Base-by-base conservation (phyloP, 2,113 vertebrate genomes). In the Picathartes gymnocephalus region DNA sequence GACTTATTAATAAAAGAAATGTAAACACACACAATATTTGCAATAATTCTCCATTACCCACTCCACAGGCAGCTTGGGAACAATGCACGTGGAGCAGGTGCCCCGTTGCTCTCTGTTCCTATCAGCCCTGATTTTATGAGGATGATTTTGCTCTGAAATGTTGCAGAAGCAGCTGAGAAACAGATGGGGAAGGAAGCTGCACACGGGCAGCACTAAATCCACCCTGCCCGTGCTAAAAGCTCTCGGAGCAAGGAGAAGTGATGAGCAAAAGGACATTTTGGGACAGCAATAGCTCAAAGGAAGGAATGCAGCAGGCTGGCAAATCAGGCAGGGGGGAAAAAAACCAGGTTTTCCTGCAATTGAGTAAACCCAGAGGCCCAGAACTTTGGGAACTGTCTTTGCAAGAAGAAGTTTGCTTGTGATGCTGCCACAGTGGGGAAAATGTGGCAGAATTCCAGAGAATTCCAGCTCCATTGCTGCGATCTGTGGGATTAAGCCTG, bases 151-250 rank as follows among this genome's bases (percentile, higher is more conserved):
- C 78, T 91, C 69, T 91, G 56, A 74, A 92, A 56, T 28, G 15
- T 64, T 92, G 81, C 73, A 60, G 93, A 90, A 42, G 65, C 57
- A 64, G 64, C 65, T 54, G n/a, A 62, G 40, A 70, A 83, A 58
- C 92, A 91, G 84, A 90, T 90, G 95, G 92, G 44, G 81, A 87
- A 79, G 66, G 78, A 76, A 82, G 90, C 77, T 61, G 84, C 93
- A 90, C 84, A 79, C 33, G 84, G 84, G 47, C 81, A 87, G 70
- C 81, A 64, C 56, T 47, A 68, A 86, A 81, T 37, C 73, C 61
- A 71, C 57, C 27, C 72, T 64, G 60, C 24, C 65, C 86, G 60
- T 84, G 81, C 73, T 87, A 6, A 71, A 72, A 87, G 65, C 73
- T 68, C 48, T 54, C 5, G 39, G 40, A 45, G 77, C 57, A 48